Base-by-base conservation (phyloP, 2,888 invertebrate genomes). In the Scaptomyza polygonia region DNA sequence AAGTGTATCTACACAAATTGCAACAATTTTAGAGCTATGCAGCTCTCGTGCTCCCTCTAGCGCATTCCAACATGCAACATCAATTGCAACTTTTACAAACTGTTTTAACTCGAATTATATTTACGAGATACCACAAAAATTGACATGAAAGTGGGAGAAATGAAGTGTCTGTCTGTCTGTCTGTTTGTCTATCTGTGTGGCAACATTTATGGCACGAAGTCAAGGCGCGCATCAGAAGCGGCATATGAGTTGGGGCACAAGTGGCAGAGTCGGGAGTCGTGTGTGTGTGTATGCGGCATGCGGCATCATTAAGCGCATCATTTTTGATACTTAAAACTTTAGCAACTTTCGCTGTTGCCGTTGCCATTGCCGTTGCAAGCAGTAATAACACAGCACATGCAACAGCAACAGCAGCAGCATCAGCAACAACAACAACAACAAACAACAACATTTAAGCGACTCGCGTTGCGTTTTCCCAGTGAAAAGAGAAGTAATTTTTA, bases 321-420 rank as follows among this genome's bases (percentile, higher is more conserved):
- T 71, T 88, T 86, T 86, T 73, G 75, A 77, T 86, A 77, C 83
- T 86, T 84, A 83, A 88, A 86, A 86, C 81, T 76, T 86, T 81
- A 83, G 78, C 85, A 67, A 56, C 64, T 57, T 62, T 65, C 43
- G 53, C 45, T 57, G 52, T 55, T 56, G 69, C 34, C 14, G 34
- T 45, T 56, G 69, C 30, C 18, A 18, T 16, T 47, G 34, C 48
- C n/a, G 55, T 61, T 67, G 62, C 58, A 62, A 61, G 61, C 58
- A 62, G 65, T 62, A 53, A 56, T 58, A 53, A 25, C 53, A 58
- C 53, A 58, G 42, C 66, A 57, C 42, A 54, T 45, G 18, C 43
- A 57, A 51, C 57, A 58, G n/a, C 53, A 45, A 14, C 48, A 42
- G 12, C 7, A 59, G 29, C 56, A 54, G 21, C 27, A 47, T 30